Conservation (phyloP, 2,797 vertebrate genomes). For the Mastacembelus armatus region DNA sequence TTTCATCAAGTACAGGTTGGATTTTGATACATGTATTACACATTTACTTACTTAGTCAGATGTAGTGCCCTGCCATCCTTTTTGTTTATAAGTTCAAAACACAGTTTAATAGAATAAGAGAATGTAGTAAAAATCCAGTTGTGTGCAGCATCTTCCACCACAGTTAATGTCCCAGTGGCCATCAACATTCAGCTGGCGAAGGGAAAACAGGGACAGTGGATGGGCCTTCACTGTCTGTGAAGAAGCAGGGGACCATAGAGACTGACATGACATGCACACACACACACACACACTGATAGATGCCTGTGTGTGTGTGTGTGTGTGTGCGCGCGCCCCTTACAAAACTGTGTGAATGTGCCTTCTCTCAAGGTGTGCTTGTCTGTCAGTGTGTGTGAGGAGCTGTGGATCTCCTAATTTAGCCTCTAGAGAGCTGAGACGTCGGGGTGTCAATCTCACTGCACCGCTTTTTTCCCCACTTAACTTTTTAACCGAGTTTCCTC, state of each 20-base stretch:
- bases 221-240: conserved; percentile 63
- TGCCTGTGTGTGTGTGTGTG: conserved; percentile 33
- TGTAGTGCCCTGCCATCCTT: neutral
- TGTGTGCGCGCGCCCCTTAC: conserved; percentile 36
- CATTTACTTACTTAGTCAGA: neutral
- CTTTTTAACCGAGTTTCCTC: conserved; percentile 84
- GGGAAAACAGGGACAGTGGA: conserved; percentile 59
- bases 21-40: neutral
- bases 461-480: conserved; percentile 83
- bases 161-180: conserved; percentile 54
- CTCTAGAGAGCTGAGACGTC: conserved; percentile 83
- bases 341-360: conserved; percentile 47
- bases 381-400: conserved; percentile 55
- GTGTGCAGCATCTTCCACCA: conserved; percentile 20
- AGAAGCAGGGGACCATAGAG: conserved; percentile 54
- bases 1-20: neutral
- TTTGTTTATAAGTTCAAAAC: neutral
- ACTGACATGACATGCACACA: conserved; percentile 62
- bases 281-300: conserved; percentile 16
- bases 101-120: neutral
- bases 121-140: neutral
- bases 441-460: conserved; percentile 79
- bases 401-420: conserved; percentile 84
- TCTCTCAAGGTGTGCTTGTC: conserved; percentile 53
- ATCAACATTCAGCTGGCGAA: conserved; percentile 69